These are phyloP conservation scores for Lepeophtheirus salmonis DNA, from an alignment of 1,140 invertebrate species.

Conservation along the genomic window DNA sequence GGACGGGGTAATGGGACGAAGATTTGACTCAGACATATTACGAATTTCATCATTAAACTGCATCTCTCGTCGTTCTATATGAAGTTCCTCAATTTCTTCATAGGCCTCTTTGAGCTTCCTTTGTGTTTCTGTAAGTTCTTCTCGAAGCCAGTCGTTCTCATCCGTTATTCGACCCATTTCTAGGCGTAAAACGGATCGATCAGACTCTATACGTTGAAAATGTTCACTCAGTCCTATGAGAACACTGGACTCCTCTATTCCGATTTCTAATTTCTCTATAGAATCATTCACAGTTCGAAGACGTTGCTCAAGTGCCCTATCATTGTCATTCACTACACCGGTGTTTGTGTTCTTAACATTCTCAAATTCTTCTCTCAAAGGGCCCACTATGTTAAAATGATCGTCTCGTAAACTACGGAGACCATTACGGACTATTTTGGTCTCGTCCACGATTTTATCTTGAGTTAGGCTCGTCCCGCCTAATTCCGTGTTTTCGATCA, in stretches of 20 bases:
- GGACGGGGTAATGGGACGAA: conserved; percentile 12
- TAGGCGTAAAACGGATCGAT: conserved; percentile 3
- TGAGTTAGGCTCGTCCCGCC: conserved; percentile 1
- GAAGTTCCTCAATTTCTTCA: background rate
- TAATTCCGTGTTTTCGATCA: too few relatives aligned
- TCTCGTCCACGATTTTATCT: conserved; percentile 12
- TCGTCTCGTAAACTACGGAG: conserved; percentile 3
- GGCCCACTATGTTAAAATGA: conserved; percentile 6
- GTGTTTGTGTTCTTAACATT: background rate
- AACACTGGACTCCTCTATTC: conserved; percentile 13
- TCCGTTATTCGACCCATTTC: conserved; percentile 13
- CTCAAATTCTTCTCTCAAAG: conserved; percentile 4
- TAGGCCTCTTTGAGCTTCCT: conserved; percentile 11
- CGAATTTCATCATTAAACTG: conserved; percentile 11
- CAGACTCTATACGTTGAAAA: conserved; percentile 13
- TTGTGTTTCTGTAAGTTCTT: conserved; percentile 17
- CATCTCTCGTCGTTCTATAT: conserved; percentile 7
- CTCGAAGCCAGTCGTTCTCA: conserved; percentile 18
- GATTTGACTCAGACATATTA: conserved; percentile 5
- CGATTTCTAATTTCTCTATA: conserved; percentile 14
- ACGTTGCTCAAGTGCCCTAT: background rate
- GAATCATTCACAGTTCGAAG: conserved; percentile 8
- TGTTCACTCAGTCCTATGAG: conserved; percentile 9
- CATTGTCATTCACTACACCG: background rate
- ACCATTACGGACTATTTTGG: conserved; percentile 7